Evolutionary conservation across 2,797 vertebrate species (phyloP).

Genomic region (Onychomys torridus): DNA sequence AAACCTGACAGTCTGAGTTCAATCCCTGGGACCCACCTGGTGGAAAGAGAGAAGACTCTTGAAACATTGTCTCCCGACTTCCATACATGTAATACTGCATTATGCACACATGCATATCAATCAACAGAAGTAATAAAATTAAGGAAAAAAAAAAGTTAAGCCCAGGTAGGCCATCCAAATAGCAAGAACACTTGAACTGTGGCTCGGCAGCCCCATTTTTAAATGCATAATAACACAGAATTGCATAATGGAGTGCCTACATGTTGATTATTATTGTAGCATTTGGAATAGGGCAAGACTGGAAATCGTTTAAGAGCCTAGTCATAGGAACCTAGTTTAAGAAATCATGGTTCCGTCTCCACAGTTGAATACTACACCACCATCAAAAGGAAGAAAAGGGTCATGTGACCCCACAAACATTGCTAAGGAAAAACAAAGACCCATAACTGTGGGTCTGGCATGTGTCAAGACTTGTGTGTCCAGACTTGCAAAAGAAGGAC

Average conservation of each 20-base stretch:
- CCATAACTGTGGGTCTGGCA: accelerated
- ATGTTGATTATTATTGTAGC: too few species aligned
- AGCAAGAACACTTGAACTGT: neutral
- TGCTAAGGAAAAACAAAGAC: neutral
- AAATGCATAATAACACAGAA: neutral
- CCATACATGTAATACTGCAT: neutral
- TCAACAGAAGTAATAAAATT: neutral
- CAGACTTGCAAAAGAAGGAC: neutral
- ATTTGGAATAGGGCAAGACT: neutral
- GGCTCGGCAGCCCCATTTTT: neutral
- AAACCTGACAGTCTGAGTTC: neutral
- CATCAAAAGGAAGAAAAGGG: neutral
- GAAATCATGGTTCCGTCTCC: neutral
- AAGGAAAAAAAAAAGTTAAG: neutral
- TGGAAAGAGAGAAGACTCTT: neutral
- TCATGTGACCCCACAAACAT: neutral
- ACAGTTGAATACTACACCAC: neutral
- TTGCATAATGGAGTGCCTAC: neutral
- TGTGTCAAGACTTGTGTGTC: too few species aligned
- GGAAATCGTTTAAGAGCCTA: neutral
- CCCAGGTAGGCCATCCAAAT: neutral
- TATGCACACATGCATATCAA: neutral
- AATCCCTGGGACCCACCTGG: neutral
- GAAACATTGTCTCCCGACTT: neutral
- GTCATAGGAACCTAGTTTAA: neutral